Evolutionary conservation across 2,113 vertebrate genomes (phyloP).

Genomic region (Tenebrosternarchus preto): DNA sequence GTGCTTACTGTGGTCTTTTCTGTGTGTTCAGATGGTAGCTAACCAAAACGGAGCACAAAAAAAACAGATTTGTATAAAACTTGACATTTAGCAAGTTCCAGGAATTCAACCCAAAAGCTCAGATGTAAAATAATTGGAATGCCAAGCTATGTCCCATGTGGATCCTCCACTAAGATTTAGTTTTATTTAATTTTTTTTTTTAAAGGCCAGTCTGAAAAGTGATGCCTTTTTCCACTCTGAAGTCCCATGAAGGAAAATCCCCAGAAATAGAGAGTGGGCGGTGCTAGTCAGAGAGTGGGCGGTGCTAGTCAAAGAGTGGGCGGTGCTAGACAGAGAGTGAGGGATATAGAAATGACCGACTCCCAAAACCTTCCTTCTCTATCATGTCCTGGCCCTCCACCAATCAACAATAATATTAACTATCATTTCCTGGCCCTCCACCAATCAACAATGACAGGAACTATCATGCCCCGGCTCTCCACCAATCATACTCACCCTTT

Average conservation of each 20-base stretch:
- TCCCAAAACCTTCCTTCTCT: constrained; percentile 44
- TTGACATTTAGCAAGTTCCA: constrained; percentile 73
- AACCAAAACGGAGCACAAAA: constrained; percentile 55
- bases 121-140: constrained; percentile 70
- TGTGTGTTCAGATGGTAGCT: constrained; percentile 52
- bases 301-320: constrained; percentile 42
- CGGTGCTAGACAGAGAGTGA: constrained; percentile 42
- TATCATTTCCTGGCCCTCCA: no score
- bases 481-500: no score
- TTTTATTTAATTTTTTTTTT: constrained; percentile 62
- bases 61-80: constrained; percentile 63
- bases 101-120: constrained; percentile 62
- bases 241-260: constrained; percentile 58
- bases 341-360: constrained; percentile 49
- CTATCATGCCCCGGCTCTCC: no score
- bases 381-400: no score
- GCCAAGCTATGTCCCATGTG: constrained; percentile 68
- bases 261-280: constrained; percentile 51
- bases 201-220: constrained; percentile 60
- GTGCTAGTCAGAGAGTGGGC: constrained; percentile 43
- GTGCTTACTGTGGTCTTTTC: constrained; percentile 39
- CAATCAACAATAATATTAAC: no score
- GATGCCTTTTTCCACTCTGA: constrained; percentile 65
- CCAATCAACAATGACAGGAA: no score
- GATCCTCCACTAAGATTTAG: constrained; percentile 60